Conservation (phyloP, 2,113 vertebrate genomes). For the Grammomys surdaster region DNA sequence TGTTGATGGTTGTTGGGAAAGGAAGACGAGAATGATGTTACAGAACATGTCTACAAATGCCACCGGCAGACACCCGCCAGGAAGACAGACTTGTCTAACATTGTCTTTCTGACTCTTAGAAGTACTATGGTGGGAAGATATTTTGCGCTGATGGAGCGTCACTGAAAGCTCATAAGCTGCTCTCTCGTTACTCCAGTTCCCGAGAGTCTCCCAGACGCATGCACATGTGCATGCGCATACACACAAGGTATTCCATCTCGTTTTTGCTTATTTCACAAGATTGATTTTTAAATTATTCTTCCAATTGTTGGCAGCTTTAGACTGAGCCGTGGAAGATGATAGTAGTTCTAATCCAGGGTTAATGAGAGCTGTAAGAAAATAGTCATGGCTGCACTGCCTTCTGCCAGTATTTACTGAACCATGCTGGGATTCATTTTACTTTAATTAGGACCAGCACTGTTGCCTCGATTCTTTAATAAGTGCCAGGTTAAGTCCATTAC, state of each 20-base stretch:
- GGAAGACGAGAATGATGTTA: not conserved
- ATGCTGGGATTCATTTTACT: conserved; percentile 58
- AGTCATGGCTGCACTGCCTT: not conserved
- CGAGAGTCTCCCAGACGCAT: not conserved
- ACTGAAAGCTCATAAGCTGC: not conserved
- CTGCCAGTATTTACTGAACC: conserved; percentile 14
- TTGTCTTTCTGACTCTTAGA: not conserved
- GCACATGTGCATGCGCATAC: not conserved
- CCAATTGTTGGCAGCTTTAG: not conserved
- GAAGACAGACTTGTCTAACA: not conserved
- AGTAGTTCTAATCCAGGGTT: not conserved
- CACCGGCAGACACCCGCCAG: not conserved
- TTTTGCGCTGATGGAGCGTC: not conserved
- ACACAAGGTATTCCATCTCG: not conserved
- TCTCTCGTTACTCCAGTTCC: conserved; percentile 17
- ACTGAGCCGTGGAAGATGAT: not conserved
- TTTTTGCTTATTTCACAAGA: conserved; percentile 56
- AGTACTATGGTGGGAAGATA: not conserved
- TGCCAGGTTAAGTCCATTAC: conserved; percentile 46
- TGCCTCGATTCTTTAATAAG: conserved; percentile 40
- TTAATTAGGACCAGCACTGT: conserved; percentile 53
- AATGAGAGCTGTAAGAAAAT: conserved; percentile 21
- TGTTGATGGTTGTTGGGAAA: not conserved
- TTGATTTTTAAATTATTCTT: conserved; percentile 64
- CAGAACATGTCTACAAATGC: not conserved